Conservation (phyloP, 2,888 invertebrate species). For the Drosophila prolongata region DNA sequence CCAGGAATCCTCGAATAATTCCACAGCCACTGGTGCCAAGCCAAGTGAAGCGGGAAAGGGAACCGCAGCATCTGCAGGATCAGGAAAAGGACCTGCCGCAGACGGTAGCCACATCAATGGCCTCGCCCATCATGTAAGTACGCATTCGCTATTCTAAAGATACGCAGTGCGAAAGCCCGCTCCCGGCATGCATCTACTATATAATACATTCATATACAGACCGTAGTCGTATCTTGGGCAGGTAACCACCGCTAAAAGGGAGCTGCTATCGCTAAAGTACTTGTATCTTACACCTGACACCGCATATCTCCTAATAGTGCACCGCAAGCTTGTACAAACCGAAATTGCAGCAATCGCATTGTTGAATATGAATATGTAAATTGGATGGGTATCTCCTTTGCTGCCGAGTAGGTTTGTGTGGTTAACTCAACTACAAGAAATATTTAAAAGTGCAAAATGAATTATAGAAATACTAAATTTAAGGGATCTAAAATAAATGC, state of each 20-base stretch:
- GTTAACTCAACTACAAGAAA: too few species aligned
- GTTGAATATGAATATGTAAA: background rate
- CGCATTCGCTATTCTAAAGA: slow-evolving; percentile 5
- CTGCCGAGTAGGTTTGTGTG: too few species aligned
- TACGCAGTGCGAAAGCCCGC: slow-evolving; percentile 6
- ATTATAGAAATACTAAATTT: too few species aligned
- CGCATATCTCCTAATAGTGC: slow-evolving; percentile 25
- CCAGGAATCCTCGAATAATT: slow-evolving; percentile 32
- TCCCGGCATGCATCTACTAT: slow-evolving; percentile 6
- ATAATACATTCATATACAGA: background rate
- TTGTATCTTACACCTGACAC: slow-evolving; percentile 29
- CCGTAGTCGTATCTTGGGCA: background rate
- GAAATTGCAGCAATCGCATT: background rate
- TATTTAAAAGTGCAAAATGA: too few species aligned
- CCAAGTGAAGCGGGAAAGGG: slow-evolving; percentile 26
- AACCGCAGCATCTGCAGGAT: slow-evolving; percentile 19
- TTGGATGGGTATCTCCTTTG: too few species aligned
- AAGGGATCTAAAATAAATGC: too few species aligned
- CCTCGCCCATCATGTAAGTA: slow-evolving; percentile 69
- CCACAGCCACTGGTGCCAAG: slow-evolving; percentile 39
- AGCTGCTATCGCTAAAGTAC: slow-evolving; percentile 20
- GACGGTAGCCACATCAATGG: slow-evolving; percentile 73
- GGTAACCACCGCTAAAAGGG: slow-evolving; percentile 16
- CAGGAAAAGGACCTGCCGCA: slow-evolving; percentile 26
- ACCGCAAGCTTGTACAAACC: slow-evolving; percentile 34